Percentiles rank a stretch among this genome's conserved stretches.
phyloP scores from a whole-genome alignment of 2,113 vertebrate species.

The Charadrius vociferus region DNA sequence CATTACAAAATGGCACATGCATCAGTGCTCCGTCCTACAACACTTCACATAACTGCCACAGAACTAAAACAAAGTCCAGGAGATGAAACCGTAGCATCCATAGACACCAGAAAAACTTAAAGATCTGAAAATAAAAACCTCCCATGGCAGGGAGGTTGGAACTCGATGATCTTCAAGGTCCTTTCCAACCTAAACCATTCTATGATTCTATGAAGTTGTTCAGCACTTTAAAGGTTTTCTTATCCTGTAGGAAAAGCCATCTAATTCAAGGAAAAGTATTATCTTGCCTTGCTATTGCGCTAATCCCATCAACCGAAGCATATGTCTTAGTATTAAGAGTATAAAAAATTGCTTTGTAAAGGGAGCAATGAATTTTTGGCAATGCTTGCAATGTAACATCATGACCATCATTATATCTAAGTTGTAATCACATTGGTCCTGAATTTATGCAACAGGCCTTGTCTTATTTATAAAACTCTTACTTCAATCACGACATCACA shows the following conservation, averaged over 20 bases:
- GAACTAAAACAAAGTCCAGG: neutral
- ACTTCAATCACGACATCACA: neutral
- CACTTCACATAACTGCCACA: neutral
- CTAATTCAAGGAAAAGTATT: neutral
- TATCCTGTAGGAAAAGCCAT: neutral
- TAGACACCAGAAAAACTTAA: neutral
- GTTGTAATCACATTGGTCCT: neutral
- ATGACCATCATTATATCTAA: neutral
- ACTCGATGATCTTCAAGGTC: no score
- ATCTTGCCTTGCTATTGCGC: neutral
- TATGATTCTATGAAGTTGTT: neutral
- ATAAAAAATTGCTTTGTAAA: neutral
- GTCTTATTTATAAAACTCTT: neutral
- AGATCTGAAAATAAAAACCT: neutral
- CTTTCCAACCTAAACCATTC: no score
- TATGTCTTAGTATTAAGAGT: neutral
- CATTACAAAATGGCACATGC: neutral
- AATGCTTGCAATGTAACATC: neutral
- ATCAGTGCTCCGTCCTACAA: neutral
- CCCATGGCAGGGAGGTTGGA: no score
- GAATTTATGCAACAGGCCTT: neutral
- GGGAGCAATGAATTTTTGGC: neutral
- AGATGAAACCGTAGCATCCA: neutral
- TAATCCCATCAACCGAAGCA: neutral
- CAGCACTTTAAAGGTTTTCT: neutral